Conservation (phyloP, 2,888 invertebrate genomes). For the Sphaerophoria rueppellii region DNA sequence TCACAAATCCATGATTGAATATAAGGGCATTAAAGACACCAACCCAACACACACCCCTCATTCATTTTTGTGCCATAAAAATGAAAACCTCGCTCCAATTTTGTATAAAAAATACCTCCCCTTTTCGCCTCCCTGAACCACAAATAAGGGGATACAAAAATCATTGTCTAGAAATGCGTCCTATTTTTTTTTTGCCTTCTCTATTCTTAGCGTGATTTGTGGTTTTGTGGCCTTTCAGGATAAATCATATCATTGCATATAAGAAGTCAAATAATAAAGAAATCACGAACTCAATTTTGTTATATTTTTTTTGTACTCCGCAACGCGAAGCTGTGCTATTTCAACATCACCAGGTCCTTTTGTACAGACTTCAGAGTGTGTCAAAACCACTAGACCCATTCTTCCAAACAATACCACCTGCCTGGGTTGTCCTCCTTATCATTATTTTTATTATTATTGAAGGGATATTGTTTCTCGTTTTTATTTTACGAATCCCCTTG, state of each 20-base stretch:
- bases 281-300: slow-evolving; percentile 72
- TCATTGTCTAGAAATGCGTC: neutral
- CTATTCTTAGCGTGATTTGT: slow-evolving; percentile 29
- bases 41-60: slow-evolving; percentile 33
- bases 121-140: neutral
- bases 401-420: neutral
- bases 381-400: neutral
- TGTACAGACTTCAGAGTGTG: neutral
- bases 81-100: slow-evolving; percentile 25
- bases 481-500: slow-evolving; percentile 3
- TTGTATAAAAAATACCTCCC: neutral
- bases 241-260: slow-evolving; percentile 52
- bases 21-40: slow-evolving; percentile 13
- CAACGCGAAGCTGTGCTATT: neutral
- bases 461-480: slow-evolving; percentile 30
- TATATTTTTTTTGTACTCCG: slow-evolving; percentile 35
- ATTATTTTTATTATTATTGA: slow-evolving; percentile 9
- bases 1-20: slow-evolving; percentile 29
- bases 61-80: neutral
- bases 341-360: neutral
- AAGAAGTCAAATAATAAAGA: slow-evolving; percentile 73
- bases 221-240: slow-evolving; percentile 54
- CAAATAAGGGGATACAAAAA: neutral
- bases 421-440: slow-evolving; percentile 26
- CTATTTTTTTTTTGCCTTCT: slow-evolving; percentile 11